Evolutionary conservation across 2,888 invertebrate genomes (phyloP).

Genomic region (Beris chalybata): DNA sequence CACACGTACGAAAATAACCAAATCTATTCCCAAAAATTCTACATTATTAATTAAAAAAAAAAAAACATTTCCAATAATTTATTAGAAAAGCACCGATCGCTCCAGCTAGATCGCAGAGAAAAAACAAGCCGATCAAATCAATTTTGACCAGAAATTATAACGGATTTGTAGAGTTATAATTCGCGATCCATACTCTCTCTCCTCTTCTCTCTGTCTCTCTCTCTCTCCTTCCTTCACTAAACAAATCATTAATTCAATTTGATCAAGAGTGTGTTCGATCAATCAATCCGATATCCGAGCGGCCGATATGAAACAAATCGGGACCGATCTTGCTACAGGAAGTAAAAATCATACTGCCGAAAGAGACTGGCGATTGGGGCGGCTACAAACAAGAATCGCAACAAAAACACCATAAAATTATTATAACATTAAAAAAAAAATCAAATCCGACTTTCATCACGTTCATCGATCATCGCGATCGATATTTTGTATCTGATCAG

Average conservation of each 20-base stretch:
- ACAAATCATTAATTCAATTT: conserved; percentile 16
- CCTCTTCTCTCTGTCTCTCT: not conserved
- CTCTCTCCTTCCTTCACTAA: not conserved
- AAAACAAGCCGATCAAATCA: conserved; percentile 28
- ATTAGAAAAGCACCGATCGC: not conserved
- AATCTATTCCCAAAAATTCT: not conserved
- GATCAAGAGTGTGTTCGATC: conserved; percentile 6
- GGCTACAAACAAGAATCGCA: conserved; percentile 18
- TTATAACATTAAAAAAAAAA: not conserved
- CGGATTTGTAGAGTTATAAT: not conserved
- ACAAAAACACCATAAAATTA: not conserved
- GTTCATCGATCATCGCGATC: conserved; percentile 24
- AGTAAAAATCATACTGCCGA: not conserved
- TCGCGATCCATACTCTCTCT: not conserved
- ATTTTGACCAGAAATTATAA: conserved; percentile 25
- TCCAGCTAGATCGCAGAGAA: not conserved
- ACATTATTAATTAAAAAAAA: not conserved
- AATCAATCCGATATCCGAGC: not conserved
- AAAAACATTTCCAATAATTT: not conserved
- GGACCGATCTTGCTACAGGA: not conserved
- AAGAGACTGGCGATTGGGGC: conserved; percentile 10
- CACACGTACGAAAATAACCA: conserved; percentile 1
- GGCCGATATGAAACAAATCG: conserved; percentile 14
- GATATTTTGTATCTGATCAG: not conserved
- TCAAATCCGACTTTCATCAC: conserved; percentile 26